Evolutionary conservation across 1,140 invertebrate genomes (phyloP), one percentile per base, ranked within the genome.

Genomic region (Drosophila leontia): DNA sequence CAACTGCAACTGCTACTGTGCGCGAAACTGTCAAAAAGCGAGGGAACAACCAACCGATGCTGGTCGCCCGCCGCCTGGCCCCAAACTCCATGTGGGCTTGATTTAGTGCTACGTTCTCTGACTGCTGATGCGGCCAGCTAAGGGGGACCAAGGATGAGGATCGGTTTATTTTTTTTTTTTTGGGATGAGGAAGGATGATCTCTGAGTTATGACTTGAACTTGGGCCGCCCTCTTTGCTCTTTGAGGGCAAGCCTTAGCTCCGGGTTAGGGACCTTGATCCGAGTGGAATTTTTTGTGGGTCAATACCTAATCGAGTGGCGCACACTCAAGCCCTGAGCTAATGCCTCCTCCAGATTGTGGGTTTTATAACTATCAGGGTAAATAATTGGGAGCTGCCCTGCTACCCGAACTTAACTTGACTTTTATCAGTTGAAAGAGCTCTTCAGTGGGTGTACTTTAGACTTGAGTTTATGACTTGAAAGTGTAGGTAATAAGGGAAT

Each of bases 191-290:
- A 45, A 44, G 63, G 62, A 51, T 75, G 61, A 53, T 51, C 37
- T 35, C 51, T 78, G 84, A 87, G 80, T 87, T 87, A 87, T 87
- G 83, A 71, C 80, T 88, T 87, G 83, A 87, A 88, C 83, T 88
- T 55, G 77, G 67, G 83, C 51, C 48, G 76, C 19, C 53, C 53
- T 56, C 80, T 50, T 58, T 71, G 84, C 67, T 80, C 32, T 35
- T 23, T 37, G 62, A 56, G 39, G 39, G 62, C 62, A 57, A 44
- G 3, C 57, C 39, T 3, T 13, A 56, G 53, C 53, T 67, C 44
- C 32, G 59, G 64, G 23, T 70, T 55, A 53, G 34, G 23, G 63
- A 70, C 67, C 67, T 45, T 68, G 48, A 68, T 68, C 48, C 39
- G 63, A 45, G 63, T 39, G 67, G 67, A 68, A 70, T 51, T 63